A percentile compares a stretch with the other conserved stretches of the same genome.
Conservation (phyloP, 2,888 invertebrate genomes). For the Mythimna impura region DNA sequence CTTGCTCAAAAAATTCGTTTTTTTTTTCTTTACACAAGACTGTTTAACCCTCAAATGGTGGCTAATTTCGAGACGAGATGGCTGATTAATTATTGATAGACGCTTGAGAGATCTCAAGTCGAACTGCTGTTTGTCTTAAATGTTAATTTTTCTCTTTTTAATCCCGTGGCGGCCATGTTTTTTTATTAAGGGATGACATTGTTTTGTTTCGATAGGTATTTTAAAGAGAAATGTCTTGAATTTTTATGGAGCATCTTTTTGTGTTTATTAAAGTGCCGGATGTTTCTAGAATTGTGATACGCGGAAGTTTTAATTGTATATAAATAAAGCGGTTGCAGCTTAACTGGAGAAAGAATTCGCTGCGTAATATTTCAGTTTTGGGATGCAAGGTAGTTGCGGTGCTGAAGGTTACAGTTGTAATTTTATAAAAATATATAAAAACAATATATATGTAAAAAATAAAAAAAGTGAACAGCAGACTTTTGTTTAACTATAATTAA, state of each 20-base stretch:
- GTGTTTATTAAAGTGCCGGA: background rate
- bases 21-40: constrained; percentile 77
- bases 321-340: no score
- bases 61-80: constrained; percentile 87
- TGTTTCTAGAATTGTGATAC: background rate
- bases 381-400: no score
- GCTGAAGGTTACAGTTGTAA: no score
- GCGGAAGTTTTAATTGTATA: no score
- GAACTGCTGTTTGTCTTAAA: constrained; percentile 84
- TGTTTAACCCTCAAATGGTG: constrained; percentile 86
- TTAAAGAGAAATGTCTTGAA: constrained; percentile 21
- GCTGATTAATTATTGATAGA: constrained; percentile 88
- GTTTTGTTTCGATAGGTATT: constrained; percentile 62
- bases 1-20: constrained; percentile 76
- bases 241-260: background rate
- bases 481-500: no score
- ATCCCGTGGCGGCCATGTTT: constrained; percentile 77
- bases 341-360: no score
- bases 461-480: no score
- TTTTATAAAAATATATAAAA: no score
- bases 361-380: no score
- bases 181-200: constrained; percentile 78
- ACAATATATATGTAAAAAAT: no score
- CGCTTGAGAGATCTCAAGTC: constrained; percentile 79
- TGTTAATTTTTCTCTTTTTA: constrained; percentile 83